Evolutionary conservation across 53 echinoderm and acorn worm genomes (phyloP).

Genomic region (Actinopyga echinites): DNA sequence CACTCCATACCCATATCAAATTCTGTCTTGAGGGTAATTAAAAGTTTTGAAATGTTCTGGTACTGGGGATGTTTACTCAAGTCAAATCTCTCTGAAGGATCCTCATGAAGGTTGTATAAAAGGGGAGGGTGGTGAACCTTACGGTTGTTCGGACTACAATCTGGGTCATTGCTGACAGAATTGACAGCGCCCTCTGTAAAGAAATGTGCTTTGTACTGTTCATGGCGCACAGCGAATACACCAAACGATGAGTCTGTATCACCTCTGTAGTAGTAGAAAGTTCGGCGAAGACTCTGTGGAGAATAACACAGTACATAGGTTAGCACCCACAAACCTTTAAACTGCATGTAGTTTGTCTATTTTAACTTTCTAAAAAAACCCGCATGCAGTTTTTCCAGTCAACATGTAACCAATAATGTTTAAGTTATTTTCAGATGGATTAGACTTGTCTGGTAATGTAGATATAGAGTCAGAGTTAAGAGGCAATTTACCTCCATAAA

Average conservation of each 20-base stretch:
- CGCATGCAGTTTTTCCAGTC: no score
- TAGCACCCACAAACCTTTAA: no score
- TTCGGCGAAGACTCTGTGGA: slow-evolving; percentile 73
- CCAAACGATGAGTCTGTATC: slow-evolving; percentile 59
- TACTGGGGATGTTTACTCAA: slow-evolving; percentile 51
- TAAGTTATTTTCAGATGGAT: no score
- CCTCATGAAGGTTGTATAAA: slow-evolving; percentile 77
- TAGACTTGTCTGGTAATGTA: no score
- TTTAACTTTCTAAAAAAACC: no score
- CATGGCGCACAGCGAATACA: slow-evolving; percentile 79
- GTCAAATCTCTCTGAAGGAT: slow-evolving; percentile 83
- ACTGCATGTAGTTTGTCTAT: no score
- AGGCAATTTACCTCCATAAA: no score
- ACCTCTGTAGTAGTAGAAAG: slow-evolving; percentile 76
- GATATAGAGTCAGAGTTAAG: no score
- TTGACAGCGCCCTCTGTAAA: slow-evolving; percentile 72
- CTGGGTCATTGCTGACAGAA: slow-evolving; percentile 62
- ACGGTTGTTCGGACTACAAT: slow-evolving; percentile 65
- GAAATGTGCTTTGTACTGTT: slow-evolving; percentile 94
- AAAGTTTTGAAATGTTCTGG: slow-evolving; percentile 40
- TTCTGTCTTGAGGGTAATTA: slow-evolving; percentile 46
- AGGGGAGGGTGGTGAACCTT: slow-evolving; percentile 73
- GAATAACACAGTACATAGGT: no score
- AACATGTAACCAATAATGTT: no score
- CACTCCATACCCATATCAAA: slow-evolving; percentile 74